phyloP scores from a whole-genome alignment of 2,113 vertebrate species.

The Upupa epops region DNA sequence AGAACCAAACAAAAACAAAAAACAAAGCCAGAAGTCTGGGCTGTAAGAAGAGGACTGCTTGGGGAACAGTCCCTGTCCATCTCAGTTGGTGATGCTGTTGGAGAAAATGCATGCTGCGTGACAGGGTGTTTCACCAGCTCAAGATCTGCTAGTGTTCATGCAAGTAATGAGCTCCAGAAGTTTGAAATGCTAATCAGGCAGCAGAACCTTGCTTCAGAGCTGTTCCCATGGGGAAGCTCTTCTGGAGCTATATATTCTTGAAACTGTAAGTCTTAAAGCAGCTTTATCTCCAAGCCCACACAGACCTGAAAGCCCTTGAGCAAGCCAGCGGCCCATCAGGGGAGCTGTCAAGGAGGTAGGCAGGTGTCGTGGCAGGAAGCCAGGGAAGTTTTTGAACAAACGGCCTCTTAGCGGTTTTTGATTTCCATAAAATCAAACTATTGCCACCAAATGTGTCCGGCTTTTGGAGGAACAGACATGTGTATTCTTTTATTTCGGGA shows the following conservation, averaged over 20 bases:
- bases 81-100: neutral
- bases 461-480: neutral
- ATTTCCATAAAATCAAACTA: neutral
- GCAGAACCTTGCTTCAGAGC: neutral
- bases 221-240: conserved; percentile 25
- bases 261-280: neutral
- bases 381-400: neutral
- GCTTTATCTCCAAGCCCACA: conserved; percentile 23
- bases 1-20: neutral
- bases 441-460: rapidly evolving
- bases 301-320: conserved; percentile 5
- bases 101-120: neutral
- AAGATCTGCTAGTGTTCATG: neutral
- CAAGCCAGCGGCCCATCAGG: neutral
- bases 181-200: conserved; percentile 37
- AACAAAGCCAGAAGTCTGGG: neutral
- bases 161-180: neutral
- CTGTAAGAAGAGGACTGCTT: neutral
- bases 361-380: neutral
- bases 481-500: neutral
- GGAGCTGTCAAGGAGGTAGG: neutral
- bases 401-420: neutral
- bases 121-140: neutral
- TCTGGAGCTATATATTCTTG: neutral
- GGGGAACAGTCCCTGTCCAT: neutral